phyloP scores from a whole-genome alignment of 1,140 invertebrate genomes.

The Bombus sibiricus region DNA sequence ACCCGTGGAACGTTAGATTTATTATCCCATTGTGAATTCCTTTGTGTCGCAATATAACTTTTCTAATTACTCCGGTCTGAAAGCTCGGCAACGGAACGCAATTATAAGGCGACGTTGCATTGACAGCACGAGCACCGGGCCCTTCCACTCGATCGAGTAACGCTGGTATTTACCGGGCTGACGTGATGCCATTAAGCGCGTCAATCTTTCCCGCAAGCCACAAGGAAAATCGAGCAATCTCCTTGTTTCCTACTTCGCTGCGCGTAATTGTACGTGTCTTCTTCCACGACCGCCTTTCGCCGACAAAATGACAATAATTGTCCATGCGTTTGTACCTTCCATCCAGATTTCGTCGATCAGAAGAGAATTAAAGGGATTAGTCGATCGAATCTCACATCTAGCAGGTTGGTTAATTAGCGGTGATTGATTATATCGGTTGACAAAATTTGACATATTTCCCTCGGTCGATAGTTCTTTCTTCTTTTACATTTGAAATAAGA shows the following conservation, averaged over 20 bases:
- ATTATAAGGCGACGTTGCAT: constrained; percentile 11
- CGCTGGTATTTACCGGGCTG: neutral
- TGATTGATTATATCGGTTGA: too few relatives aligned
- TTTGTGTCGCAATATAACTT: constrained; percentile 2
- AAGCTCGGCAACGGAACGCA: neutral
- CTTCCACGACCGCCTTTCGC: neutral
- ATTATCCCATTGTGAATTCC: constrained; percentile 2
- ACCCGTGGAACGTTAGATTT: neutral
- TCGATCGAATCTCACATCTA: too few relatives aligned
- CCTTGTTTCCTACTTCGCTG: neutral
- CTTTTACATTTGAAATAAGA: too few relatives aligned
- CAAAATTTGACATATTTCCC: too few relatives aligned
- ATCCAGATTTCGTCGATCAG: neutral
- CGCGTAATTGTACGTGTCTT: neutral
- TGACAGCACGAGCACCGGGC: neutral
- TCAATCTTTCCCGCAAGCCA: neutral
- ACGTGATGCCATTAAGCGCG: neutral
- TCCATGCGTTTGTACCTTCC: neutral
- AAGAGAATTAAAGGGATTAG: too few relatives aligned
- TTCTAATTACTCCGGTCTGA: neutral
- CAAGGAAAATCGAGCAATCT: neutral
- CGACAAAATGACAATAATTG: neutral
- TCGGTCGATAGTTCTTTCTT: too few relatives aligned
- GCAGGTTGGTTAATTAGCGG: too few relatives aligned
- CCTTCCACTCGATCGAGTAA: neutral